Evolutionary conservation across 1,140 invertebrate genomes (phyloP), one percentile per base, ranked within the genome.

Genomic region (Papilio polyxenes): DNA sequence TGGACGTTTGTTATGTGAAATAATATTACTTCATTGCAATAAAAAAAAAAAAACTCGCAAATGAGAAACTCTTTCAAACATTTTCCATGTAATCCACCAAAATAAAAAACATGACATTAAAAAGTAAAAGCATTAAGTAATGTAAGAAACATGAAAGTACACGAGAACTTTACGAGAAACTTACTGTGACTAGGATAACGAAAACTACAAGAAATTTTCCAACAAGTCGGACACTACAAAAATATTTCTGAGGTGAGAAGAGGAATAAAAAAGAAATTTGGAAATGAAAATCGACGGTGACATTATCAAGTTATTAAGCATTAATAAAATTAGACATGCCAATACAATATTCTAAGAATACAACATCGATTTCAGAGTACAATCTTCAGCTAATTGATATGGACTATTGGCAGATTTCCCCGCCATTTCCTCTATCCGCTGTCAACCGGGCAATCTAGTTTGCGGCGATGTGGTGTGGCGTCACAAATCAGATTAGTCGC

Each of bases 381-480:
- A 75, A 75, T 75, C 72, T 44, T 5, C 44, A 44, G 9, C 74
- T 75, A 75, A 77, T 77, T 51, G 49, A 20, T 51, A 77, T 53
- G 7, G 75, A 53, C 74, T 44, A 75, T 77, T 77, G 44, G 49
- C 23, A 31, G 20, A 53, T 77, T 77, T 77, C 49, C 44, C 75
- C 20, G n/a, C 75, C 23, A 53, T 77, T 56, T 77, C 49, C 49
- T 23, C 75, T 23, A 49, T 51, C 20, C 49, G 48, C 48, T 48
- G 44, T 23, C 44, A 51, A 77, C 75, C 48, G n/a, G 23, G 9
- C 75, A 77, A 77, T 77, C 75, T 56, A 20, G 75, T 77, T 77
- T 56, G 75, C 44, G 44, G 75, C 56, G 56, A 20, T n/a, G 56
- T 20, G 17, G 17, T 59, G 8, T 20, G 56, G 56, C 49, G 10